Conservation (phyloP, 1,140 invertebrate species). For the Leptinotarsa texana region DNA sequence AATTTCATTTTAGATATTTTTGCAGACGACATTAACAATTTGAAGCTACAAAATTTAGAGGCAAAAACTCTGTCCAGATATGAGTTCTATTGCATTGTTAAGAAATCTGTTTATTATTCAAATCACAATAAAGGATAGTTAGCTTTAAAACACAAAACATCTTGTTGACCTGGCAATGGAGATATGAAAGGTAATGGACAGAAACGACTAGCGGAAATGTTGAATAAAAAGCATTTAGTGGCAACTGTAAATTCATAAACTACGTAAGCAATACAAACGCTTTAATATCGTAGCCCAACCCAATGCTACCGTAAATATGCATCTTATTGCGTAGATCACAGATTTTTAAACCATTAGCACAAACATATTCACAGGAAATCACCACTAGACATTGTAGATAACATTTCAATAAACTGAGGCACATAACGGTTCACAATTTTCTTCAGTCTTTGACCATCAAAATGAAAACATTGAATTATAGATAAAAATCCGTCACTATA, state of each 20-base stretch:
- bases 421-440: constrained; percentile 42
- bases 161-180: neutral
- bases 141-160: neutral
- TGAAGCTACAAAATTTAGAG: too few relatives aligned
- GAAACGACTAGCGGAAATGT: neutral
- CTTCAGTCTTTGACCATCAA: constrained; percentile 28
- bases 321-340: neutral
- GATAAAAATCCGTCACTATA: constrained; percentile 38
- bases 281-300: constrained; percentile 20
- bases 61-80: too few relatives aligned
- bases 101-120: neutral
- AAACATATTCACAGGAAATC: constrained; percentile 21
- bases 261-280: constrained; percentile 21
- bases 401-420: constrained; percentile 31
- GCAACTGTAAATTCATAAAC: constrained; percentile 15
- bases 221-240: neutral
- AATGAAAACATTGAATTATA: constrained; percentile 51
- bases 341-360: constrained; percentile 10
- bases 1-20: too few relatives aligned
- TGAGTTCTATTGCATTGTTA: too few relatives aligned
- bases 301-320: constrained; percentile 4
- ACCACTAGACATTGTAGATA: neutral
- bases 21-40: too few relatives aligned
- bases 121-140: neutral
- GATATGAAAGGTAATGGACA: neutral